Evolutionary conservation across 1,140 invertebrate species (phyloP).

Genomic region (Apis laboriosa): DNA sequence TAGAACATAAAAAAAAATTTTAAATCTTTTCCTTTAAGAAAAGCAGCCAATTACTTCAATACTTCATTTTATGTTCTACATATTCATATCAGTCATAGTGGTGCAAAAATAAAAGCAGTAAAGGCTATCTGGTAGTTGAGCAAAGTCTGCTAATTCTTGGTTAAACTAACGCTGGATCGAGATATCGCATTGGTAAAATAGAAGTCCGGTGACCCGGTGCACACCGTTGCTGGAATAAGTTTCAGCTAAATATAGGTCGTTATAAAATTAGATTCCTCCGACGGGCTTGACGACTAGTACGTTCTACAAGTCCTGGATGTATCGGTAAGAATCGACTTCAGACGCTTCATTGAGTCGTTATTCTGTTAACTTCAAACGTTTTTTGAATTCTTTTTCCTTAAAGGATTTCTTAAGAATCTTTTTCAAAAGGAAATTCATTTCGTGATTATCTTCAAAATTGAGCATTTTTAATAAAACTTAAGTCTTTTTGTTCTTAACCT

Average conservation of each 20-base stretch:
- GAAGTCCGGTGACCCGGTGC: slow-evolving; percentile 65
- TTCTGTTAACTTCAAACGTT: background rate
- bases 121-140: background rate
- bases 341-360: background rate
- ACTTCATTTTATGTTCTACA: too few species aligned
- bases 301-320: slow-evolving; percentile 48
- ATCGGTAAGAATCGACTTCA: background rate
- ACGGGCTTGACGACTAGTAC: slow-evolving; percentile 63
- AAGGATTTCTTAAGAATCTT: too few species aligned
- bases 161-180: slow-evolving; percentile 19
- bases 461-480: too few species aligned
- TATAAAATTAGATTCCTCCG: slow-evolving; percentile 59
- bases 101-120: background rate
- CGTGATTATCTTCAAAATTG: too few species aligned
- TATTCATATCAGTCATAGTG: too few species aligned
- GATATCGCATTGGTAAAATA: slow-evolving; percentile 56
- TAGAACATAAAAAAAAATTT: too few species aligned
- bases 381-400: background rate
- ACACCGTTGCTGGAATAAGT: slow-evolving; percentile 65
- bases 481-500: too few species aligned
- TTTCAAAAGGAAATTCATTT: too few species aligned
- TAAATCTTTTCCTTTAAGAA: too few species aligned
- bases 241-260: slow-evolving; percentile 66
- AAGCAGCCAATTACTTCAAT: too few species aligned
- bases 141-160: background rate